Evolutionary conservation across 2,797 vertebrate genomes (phyloP), one percentile per base, ranked within the genome.

Genomic region (Odontamblyopus rebecca): DNA sequence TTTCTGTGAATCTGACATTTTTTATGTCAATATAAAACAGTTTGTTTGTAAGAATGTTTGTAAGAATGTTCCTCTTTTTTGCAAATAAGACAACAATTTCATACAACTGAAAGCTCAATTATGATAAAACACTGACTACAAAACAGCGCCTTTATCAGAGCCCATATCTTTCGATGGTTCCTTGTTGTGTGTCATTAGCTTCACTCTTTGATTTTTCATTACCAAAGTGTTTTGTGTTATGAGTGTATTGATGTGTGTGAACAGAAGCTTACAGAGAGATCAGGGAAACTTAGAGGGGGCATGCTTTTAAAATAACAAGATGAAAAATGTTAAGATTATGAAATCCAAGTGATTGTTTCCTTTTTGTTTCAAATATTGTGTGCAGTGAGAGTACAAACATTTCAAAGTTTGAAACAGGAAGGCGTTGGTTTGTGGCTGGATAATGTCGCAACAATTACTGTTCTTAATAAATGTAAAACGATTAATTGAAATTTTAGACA

Each of bases 151-250:
- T 29, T 9, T 48, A 56, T 60, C 15, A 32, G 61, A 11, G 68
- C 54, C 63, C 5, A 0, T 64, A 23, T 23, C 19, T 54, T 54
- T 23, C 23, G 53, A 23, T 72, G 74, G 78, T 77, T 41, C 70
- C 12, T 70, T 64, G 65, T 79, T 67, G 59, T 56, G 67, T 67
- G 15, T 69, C 38, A 75, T 88, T 82, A 85, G 72, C 61, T 30
- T 54, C 65, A 62, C 72, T 51, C 84, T 86, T 86, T 86, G 82
- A 85, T 82, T 75, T 51, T 57, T 15, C 51, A 68, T 71, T 81
- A 84, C 74, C 71, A 73, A 74, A 69, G 32, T 23, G 77, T 38
- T 59, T 59, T 16, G 56, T 59, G 56, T 59, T 27, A 29, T 16
- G 56, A 27, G 56, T 59, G 56, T 29, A 29, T 6, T 59, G 12